Base-by-base conservation (phyloP, 2,113 vertebrate genomes). In the Haemorhous mexicanus region DNA sequence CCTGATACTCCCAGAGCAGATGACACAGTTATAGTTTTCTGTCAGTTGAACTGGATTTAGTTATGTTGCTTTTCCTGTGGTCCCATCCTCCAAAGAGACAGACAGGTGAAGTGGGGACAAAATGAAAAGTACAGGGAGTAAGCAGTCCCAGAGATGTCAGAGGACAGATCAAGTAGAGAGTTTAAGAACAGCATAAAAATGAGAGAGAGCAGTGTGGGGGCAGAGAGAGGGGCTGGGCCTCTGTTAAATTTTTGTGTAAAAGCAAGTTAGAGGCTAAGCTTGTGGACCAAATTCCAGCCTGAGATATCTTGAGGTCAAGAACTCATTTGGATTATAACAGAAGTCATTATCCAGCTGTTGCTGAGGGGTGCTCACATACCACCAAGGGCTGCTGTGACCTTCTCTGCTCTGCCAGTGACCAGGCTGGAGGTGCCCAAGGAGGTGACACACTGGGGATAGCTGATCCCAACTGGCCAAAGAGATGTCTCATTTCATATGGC, bases 181-280 rank as follows among this genome's bases (percentile, higher is more conserved):
- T 69, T 83, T 76, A 56, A 55, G 30, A 22, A 16, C 10, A 49
- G 30, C 11, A 49, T 27, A 16, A 55, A 53, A 49, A 41, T 53
- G 26, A 68, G 30, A 55, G 10, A 76, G 14, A 62, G 17, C 11
- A 32, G 17, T 22, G 16, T 22, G 6, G 35, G 14, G 6, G 16
- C 20, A 20, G 33, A 28, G 20, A 47, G 1, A 6, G 7, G 3
- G 2, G 0, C 2, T 41, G 11, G 39, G 11, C 20, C 16, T 26
- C 39, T 41, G 20, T 28, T 53, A 35, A 41, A 15, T 30, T 58
- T 68, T 41, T 41, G 24, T 10, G 2, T 13, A 32, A 53, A 75
- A 68, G 11, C n/a, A 68, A 75, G 30, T 20, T 33, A 47, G 39
- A 62, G 37, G 27, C 41, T 83, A 47, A 41, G 4, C 24, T 26